Evolutionary conservation across 2,113 vertebrate species (phyloP).

Genomic region (Petrocephalus zakoni): DNA sequence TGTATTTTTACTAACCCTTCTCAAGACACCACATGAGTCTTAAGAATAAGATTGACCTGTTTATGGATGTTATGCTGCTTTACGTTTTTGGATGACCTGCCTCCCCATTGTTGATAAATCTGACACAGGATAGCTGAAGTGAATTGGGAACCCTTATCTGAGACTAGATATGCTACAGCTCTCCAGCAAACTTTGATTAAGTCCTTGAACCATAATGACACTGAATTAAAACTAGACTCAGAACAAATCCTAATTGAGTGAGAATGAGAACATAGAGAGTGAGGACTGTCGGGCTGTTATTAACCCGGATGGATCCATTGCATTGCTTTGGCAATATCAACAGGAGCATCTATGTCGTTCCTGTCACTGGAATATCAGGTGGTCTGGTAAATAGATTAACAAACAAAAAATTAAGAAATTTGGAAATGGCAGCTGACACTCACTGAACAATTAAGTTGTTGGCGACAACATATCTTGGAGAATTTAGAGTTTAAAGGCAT

Average conservation of each 20-base stretch:
- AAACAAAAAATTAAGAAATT: too few species aligned
- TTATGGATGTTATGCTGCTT: not conserved
- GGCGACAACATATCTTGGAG: not conserved
- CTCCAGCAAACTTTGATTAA: too few species aligned
- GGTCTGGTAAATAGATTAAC: not conserved
- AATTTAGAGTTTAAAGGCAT: conserved; percentile 20
- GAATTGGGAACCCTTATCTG: not conserved
- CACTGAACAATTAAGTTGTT: not conserved
- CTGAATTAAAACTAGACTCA: too few species aligned
- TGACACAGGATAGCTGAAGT: not conserved
- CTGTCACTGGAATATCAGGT: not conserved
- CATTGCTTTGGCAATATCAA: not conserved
- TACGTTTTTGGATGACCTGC: not conserved
- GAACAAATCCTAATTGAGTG: too few species aligned
- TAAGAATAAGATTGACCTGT: not conserved
- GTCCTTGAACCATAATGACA: too few species aligned
- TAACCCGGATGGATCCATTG: not conserved
- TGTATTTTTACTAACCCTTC: not conserved
- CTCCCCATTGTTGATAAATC: not conserved
- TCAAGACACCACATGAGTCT: not conserved
- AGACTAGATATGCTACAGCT: too few species aligned
- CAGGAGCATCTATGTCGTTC: not conserved
- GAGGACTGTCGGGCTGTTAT: not conserved
- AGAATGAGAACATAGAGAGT: not conserved
- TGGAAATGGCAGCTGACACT: not conserved